Conservation (phyloP, 2,888 invertebrate genomes). For the Euphydryas editha region DNA sequence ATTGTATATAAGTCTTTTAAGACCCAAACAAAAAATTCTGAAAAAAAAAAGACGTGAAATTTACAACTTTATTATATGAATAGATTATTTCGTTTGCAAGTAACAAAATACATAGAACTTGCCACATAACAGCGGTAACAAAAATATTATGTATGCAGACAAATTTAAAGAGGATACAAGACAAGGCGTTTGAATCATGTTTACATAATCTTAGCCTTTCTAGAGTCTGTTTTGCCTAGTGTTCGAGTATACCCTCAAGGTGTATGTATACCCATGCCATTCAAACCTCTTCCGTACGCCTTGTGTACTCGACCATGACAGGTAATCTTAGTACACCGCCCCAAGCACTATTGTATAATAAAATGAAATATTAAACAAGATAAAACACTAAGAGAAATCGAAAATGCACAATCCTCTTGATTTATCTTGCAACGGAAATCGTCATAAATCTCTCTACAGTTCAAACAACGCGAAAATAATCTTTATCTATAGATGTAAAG, state of each 20-base stretch:
- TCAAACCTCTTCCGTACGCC: slow-evolving; percentile 26
- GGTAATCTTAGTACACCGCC: slow-evolving; percentile 48
- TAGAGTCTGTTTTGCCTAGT: slow-evolving; percentile 17
- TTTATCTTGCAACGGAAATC: slow-evolving; percentile 42
- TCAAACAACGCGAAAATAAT: slow-evolving; percentile 36
- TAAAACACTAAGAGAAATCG: slow-evolving; percentile 47
- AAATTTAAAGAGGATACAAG: background rate
- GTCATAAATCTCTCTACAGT: slow-evolving; percentile 38
- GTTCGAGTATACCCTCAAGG: slow-evolving; percentile 26
- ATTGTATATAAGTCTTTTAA: too few species aligned
- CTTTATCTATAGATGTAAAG: slow-evolving; percentile 6
- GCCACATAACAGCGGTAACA: background rate
- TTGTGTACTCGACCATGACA: slow-evolving; percentile 43
- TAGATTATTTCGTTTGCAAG: background rate
- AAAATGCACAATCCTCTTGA: slow-evolving; percentile 41
- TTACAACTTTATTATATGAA: too few species aligned
- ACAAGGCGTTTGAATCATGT: slow-evolving; percentile 13
- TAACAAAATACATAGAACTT: background rate
- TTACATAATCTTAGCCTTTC: slow-evolving; percentile 29
- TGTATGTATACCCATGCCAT: slow-evolving; percentile 32
- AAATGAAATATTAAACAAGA: slow-evolving; percentile 46
- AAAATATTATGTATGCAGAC: background rate
- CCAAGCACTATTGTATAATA: slow-evolving; percentile 49
- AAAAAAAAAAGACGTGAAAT: too few species aligned
- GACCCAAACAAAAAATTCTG: too few species aligned